Percentiles rank a stretch among this genome's conserved stretches.
These are phyloP conservation scores for Megaustenia siamemsis DNA, from an alignment of 2,888 invertebrate genomes.

Conservation along the genomic window DNA sequence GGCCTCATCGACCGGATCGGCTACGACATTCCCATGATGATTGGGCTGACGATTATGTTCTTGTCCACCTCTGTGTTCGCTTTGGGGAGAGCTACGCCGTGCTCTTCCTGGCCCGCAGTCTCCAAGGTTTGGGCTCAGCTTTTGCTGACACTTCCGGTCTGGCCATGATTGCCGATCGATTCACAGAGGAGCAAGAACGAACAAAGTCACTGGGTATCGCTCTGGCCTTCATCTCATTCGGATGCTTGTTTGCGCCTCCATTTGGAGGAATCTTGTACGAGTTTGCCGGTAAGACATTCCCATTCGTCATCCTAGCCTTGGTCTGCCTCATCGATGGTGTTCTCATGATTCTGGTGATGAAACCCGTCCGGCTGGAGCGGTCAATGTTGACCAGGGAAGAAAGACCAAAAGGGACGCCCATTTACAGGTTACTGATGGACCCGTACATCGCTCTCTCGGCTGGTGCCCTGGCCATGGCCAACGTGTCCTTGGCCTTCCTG, in stretches of 20 bases:
- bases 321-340: slow-evolving; percentile 95
- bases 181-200: slow-evolving; percentile 96
- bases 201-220: slow-evolving; percentile 96
- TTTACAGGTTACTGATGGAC: slow-evolving; percentile 96
- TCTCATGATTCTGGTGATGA: slow-evolving; percentile 87
- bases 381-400: slow-evolving; percentile 79
- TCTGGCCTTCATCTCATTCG: slow-evolving; percentile 98
- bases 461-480: slow-evolving; percentile 99
- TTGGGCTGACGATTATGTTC: slow-evolving; percentile 99
- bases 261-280: slow-evolving; percentile 97
- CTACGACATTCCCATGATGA: slow-evolving; percentile 99
- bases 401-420: slow-evolving; percentile 85
- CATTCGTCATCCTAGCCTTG: slow-evolving; percentile 95
- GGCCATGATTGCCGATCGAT: slow-evolving; percentile 99
- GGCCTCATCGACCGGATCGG: slow-evolving; percentile 98
- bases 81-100: slow-evolving; percentile 95
- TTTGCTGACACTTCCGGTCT: slow-evolving; percentile 99
- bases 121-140: slow-evolving; percentile 99
- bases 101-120: slow-evolving; percentile 96
- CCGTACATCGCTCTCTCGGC: slow-evolving; percentile 98
- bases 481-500: slow-evolving; percentile 97
- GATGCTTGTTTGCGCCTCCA: slow-evolving; percentile 98
- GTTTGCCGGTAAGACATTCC: slow-evolving; percentile 98
- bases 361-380: slow-evolving; percentile 76
- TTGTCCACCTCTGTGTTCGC: slow-evolving; percentile 98